Evolutionary conservation across 2,888 invertebrate species (phyloP), one percentile per base, ranked within the genome.

Genomic region (Orthonychiurus folsomi): DNA sequence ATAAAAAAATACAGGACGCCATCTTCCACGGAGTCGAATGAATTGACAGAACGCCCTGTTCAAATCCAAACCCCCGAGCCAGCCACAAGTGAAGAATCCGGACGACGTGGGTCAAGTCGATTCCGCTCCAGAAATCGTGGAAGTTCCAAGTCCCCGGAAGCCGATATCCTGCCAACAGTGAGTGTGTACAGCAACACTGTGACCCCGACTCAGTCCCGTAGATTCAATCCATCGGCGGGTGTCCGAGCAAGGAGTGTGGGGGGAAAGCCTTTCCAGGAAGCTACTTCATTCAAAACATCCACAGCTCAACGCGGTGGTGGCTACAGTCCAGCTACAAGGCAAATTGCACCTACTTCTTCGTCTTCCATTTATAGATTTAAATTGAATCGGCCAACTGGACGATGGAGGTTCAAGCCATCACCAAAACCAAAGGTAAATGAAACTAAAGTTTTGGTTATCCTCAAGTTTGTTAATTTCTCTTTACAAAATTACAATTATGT

Each of bases 351-450:
- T 18, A 69, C 68, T 0, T 56, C 66, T 1, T 70, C 73, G 1
- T 66, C 69, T 2, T 73, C 72, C 27, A 71, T 71, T 63, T 88
- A 87, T 75, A 88, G 89, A 78, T 86, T 89, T 73, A 91, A 90
- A 76, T 78, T 91, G 53, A 88, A 89, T 74, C 82, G 90, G 55
- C 82, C 89, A 18, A 88, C 87, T 56, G 90, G 91, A 60, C 84
- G 92, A 71, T 92, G 92, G 92, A 89, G 90, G 73, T 92, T 91
- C 77, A 91, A 90, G 79, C 89, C 91, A 12, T 88, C 90, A 25
- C 86, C 90, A 0, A 92, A 90, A 76, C 91, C 92, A 2, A 83
- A 89, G 76, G 86, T 92, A 9, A 56, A 56, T 56, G 5, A 37
- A n/a, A n/a, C n/a, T n/a, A n/a, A n/a, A n/a, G n/a, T n/a, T n/a